These are phyloP conservation scores for Oreochromis grahami DNA, from an alignment of 2,797 vertebrate genomes.

Conservation along the genomic window DNA sequence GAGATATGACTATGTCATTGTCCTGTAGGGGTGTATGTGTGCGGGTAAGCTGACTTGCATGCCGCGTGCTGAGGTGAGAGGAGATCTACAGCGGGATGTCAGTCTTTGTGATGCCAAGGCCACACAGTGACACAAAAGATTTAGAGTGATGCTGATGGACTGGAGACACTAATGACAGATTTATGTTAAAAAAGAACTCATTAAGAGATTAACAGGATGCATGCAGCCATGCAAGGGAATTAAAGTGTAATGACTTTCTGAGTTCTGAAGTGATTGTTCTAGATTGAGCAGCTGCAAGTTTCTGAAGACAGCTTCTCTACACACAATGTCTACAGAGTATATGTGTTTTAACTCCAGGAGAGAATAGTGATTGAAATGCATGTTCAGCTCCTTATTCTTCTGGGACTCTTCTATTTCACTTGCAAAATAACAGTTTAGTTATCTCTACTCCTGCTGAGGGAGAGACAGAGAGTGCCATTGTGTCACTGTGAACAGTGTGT, in stretches of 20 bases:
- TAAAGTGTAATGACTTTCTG: not conserved
- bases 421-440: conserved; percentile 48
- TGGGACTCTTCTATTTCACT: conserved; percentile 43
- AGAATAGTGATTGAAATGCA: conserved; percentile 45
- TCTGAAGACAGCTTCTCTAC: not conserved
- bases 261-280: not conserved
- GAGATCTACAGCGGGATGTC: conserved; percentile 31
- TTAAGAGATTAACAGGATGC: conserved; percentile 10
- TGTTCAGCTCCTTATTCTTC: conserved; percentile 29
- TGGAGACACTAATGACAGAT: conserved; percentile 5
- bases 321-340: not conserved
- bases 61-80: not conserved
- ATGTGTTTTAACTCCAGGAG: conserved; percentile 1
- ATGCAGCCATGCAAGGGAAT: not conserved
- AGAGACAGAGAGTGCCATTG: conserved; percentile 1
- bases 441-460: conserved; percentile 27
- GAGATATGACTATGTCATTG: conserved; percentile 22
- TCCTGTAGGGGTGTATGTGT: conserved; percentile 4
- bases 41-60: not conserved
- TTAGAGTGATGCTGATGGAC: conserved; percentile 35
- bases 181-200: conserved; percentile 6
- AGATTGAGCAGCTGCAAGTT: not conserved
- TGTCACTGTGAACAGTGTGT: not conserved
- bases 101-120: conserved; percentile 23
- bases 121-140: conserved; percentile 14